A percentile compares a stretch with the other conserved stretches of the same genome.
Conservation (phyloP, 2,888 invertebrate species). For the Dasysyrphus albostriatus region DNA sequence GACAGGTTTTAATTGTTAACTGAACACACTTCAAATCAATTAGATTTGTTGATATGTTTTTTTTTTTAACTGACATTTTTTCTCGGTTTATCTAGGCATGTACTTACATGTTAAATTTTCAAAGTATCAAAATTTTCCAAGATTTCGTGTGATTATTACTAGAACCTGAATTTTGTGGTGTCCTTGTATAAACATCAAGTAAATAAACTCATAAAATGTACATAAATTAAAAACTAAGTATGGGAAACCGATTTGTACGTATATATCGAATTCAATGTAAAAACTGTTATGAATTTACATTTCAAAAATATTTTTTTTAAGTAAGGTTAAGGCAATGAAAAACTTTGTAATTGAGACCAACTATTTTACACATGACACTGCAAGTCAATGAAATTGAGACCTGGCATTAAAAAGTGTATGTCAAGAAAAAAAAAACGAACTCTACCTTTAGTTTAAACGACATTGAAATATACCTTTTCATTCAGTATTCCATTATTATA, state of each 20-base stretch:
- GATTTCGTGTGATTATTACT: not conserved
- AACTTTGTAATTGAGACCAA: not conserved
- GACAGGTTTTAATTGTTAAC: too few relatives aligned
- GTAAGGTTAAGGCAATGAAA: constrained; percentile 19
- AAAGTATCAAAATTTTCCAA: too few relatives aligned
- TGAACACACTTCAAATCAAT: too few relatives aligned
- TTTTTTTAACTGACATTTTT: too few relatives aligned
- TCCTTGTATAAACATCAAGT: not conserved
- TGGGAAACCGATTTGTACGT: not conserved
- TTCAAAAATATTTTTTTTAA: not conserved
- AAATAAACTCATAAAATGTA: not conserved
- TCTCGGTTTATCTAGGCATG: too few relatives aligned
- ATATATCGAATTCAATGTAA: not conserved
- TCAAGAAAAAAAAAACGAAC: not conserved
- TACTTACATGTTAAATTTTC: too few relatives aligned
- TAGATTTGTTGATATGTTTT: too few relatives aligned
- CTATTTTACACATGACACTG: not conserved
- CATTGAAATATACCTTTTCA: constrained; percentile 36
- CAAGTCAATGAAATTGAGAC: constrained; percentile 13
- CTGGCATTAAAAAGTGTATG: not conserved
- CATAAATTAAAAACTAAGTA: not conserved
- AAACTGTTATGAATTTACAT: too few relatives aligned
- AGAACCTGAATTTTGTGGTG: too few relatives aligned
- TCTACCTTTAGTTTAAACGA: not conserved
- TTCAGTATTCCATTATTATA: constrained; percentile 3